These are phyloP conservation scores for Eutrigla gurnardus DNA, from an alignment of 2,797 vertebrate species.

Conservation along the genomic window DNA sequence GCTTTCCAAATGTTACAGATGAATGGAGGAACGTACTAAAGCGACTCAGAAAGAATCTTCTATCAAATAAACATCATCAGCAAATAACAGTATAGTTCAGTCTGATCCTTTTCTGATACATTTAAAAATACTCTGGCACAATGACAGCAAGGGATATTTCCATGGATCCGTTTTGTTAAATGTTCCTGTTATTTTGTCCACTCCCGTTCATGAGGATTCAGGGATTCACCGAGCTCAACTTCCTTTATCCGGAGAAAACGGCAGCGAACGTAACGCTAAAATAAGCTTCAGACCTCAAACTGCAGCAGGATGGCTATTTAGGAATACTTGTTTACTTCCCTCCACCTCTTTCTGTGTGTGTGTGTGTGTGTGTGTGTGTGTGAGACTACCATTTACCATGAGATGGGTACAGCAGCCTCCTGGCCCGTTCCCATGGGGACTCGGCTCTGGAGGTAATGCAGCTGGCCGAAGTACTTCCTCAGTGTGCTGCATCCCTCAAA, in stretches of 20 bases:
- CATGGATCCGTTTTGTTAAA: not conserved
- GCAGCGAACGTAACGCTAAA: constrained; percentile 1
- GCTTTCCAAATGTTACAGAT: too few relatives aligned
- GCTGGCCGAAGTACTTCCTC: constrained; percentile 96
- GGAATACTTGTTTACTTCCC: too few relatives aligned
- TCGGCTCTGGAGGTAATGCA: constrained; percentile 97
- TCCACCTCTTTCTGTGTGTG: not conserved
- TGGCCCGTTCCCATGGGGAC: constrained; percentile 92
- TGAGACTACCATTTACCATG: constrained; percentile 90
- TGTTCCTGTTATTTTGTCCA: constrained; percentile 4
- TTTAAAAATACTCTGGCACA: not conserved
- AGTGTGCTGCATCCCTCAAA: constrained; percentile 98
- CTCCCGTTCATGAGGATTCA: not conserved
- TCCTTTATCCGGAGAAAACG: not conserved
- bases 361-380: constrained; percentile 13
- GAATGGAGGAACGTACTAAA: too few relatives aligned
- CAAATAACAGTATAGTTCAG: not conserved
- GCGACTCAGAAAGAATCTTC: too few relatives aligned
- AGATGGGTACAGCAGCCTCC: constrained; percentile 92
- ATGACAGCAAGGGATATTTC: not conserved
- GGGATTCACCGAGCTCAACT: constrained; percentile 3
- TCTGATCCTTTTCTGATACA: not conserved
- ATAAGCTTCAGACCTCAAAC: not conserved
- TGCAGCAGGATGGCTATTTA: constrained; percentile 1
- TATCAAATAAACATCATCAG: not conserved